A percentile compares a stretch with the other conserved stretches of the same genome.
phyloP scores from a whole-genome alignment of 2,888 invertebrate species.

The Hipparchia semele region DNA sequence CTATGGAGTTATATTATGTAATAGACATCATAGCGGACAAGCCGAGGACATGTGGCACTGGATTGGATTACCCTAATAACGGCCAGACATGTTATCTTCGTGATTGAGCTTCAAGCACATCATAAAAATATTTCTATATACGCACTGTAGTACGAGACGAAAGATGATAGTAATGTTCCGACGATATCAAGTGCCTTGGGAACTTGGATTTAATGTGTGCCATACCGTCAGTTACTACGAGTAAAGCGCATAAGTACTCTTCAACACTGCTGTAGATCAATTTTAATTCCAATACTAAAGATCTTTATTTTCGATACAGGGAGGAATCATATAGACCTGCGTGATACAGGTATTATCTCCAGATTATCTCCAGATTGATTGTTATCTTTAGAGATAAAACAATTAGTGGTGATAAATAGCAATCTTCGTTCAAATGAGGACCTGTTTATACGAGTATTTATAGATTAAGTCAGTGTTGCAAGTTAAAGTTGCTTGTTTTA shows the following conservation, averaged over 20 bases:
- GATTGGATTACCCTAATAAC: conserved; percentile 67
- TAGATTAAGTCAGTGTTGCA: background rate
- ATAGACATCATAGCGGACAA: background rate
- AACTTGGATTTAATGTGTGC: conserved; percentile 26
- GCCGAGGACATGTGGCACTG: conserved; percentile 61
- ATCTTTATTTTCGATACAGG: no score
- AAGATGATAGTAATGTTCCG: conserved; percentile 45
- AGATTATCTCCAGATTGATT: no score
- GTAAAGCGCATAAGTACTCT: background rate
- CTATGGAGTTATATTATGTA: background rate
- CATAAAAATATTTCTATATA: conserved; percentile 67
- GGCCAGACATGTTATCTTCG: conserved; percentile 67
- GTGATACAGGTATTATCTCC: background rate
- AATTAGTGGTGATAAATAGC: background rate
- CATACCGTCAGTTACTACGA: conserved; percentile 7
- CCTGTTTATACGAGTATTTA: no score
- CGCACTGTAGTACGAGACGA: conserved; percentile 43
- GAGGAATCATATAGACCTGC: no score
- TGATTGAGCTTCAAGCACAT: conserved; percentile 68
- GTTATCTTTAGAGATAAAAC: background rate
- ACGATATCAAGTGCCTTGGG: conserved; percentile 51
- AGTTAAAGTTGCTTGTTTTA: background rate
- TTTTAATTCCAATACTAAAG: no score
- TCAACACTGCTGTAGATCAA: background rate
- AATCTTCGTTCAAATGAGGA: background rate